phyloP scores from a whole-genome alignment of 1,140 invertebrate genomes.

The Drosophila ambigua region DNA sequence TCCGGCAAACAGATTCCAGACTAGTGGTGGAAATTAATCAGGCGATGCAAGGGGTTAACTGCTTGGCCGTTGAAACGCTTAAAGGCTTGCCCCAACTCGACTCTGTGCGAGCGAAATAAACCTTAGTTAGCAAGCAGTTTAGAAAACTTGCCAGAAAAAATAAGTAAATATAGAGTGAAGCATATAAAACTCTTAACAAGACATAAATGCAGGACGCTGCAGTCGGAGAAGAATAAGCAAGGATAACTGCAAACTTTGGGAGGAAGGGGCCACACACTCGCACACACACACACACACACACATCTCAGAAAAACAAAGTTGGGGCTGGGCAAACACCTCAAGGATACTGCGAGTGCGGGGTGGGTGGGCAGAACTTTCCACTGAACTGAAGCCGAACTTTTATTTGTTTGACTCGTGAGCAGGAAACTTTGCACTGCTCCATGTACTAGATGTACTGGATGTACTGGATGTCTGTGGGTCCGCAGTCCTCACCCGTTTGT shows the following conservation, averaged over 20 bases:
- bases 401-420: conserved; percentile 76
- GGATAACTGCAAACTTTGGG: conserved; percentile 50
- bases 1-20: conserved; percentile 10
- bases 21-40: conserved; percentile 58
- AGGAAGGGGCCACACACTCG: not conserved
- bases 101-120: conserved; percentile 40
- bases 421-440: conserved; percentile 53
- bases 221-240: conserved; percentile 41
- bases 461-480: no score
- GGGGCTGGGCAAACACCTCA: conserved; percentile 63
- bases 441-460: conserved; percentile 1
- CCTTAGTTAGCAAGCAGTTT: conserved; percentile 69
- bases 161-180: conserved; percentile 71
- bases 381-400: conserved; percentile 70
- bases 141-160: conserved; percentile 60
- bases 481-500: not conserved
- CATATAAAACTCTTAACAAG: conserved; percentile 81
- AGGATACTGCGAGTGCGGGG: conserved; percentile 17
- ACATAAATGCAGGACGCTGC: conserved; percentile 66
- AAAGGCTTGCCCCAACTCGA: conserved; percentile 37
- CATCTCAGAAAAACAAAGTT: conserved; percentile 43
- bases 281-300: conserved; percentile 17
- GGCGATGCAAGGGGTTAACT: conserved; percentile 26
- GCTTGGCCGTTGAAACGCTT: conserved; percentile 14
- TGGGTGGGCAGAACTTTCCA: conserved; percentile 54